Evolutionary conservation across 2,113 vertebrate genomes (phyloP).

Genomic region (Puma concolor): DNA sequence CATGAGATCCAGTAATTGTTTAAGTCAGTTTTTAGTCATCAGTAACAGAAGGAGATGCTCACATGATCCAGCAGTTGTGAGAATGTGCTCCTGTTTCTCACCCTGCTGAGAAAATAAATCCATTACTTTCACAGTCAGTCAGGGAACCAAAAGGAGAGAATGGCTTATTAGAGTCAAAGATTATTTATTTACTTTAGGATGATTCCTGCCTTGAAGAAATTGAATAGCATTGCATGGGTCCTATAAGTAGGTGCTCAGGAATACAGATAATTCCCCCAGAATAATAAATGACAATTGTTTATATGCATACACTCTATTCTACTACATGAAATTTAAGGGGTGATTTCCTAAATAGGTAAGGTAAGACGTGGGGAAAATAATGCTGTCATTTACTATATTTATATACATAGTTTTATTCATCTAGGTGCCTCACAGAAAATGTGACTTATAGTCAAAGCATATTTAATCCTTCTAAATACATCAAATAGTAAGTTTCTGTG

Average conservation of each 20-base stretch:
- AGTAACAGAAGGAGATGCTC: neutral
- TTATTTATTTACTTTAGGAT: neutral
- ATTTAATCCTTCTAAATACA: slow-evolving; percentile 6
- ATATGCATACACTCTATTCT: neutral
- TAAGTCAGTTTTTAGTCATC: neutral
- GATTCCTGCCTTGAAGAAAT: neutral
- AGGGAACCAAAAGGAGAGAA: neutral
- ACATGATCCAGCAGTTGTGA: neutral
- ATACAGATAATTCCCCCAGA: neutral
- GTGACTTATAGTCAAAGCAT: neutral
- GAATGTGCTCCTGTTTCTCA: neutral
- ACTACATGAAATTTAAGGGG: neutral
- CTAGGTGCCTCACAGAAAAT: neutral
- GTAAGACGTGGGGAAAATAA: neutral
- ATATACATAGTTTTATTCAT: neutral
- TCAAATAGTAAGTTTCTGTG: neutral
- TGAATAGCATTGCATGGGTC: neutral
- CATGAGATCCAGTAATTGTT: neutral
- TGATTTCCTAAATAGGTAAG: neutral
- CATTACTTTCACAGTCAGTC: neutral
- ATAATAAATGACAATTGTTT: neutral
- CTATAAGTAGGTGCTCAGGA: neutral
- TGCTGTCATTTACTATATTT: neutral
- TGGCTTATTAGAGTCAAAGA: neutral
- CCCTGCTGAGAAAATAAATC: neutral